phyloP scores from a whole-genome alignment of 2,797 vertebrate genomes.

The Myotis findleyi region DNA sequence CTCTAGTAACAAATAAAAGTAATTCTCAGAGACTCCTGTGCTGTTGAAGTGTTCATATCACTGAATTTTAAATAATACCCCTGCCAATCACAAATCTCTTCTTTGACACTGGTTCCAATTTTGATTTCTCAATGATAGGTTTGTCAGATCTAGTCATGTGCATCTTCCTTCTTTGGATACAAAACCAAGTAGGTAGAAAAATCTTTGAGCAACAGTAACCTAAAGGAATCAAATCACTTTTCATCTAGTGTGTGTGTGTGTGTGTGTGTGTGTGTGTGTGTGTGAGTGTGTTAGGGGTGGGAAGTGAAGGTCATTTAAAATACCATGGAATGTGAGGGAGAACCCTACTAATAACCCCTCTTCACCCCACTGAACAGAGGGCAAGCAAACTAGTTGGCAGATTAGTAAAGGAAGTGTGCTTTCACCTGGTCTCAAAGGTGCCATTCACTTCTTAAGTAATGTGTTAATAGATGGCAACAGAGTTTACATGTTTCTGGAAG shows the following conservation, averaged over 20 bases:
- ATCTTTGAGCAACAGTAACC: background rate
- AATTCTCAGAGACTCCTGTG: background rate
- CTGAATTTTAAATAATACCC: conserved; percentile 21
- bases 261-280: background rate
- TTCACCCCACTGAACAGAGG: background rate
- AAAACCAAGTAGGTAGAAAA: background rate
- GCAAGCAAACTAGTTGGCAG: background rate
- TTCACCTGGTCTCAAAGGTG: background rate
- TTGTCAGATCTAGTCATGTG: background rate
- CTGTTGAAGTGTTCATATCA: background rate
- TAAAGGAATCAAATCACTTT: background rate
- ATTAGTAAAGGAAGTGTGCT: background rate
- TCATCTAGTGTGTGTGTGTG: too few species aligned
- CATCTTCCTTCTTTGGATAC: background rate
- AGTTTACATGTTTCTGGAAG: background rate
- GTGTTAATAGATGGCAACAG: background rate
- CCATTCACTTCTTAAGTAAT: background rate
- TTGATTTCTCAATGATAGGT: background rate
- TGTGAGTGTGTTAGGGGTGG: background rate
- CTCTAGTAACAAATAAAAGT: background rate
- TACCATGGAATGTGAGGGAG: background rate
- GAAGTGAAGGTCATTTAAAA: background rate
- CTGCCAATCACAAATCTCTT: background rate
- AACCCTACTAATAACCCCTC: background rate
- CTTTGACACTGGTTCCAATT: background rate